These are phyloP conservation scores for Carterocephalus palaemon DNA, from an alignment of 2,888 invertebrate species.

Conservation along the genomic window DNA sequence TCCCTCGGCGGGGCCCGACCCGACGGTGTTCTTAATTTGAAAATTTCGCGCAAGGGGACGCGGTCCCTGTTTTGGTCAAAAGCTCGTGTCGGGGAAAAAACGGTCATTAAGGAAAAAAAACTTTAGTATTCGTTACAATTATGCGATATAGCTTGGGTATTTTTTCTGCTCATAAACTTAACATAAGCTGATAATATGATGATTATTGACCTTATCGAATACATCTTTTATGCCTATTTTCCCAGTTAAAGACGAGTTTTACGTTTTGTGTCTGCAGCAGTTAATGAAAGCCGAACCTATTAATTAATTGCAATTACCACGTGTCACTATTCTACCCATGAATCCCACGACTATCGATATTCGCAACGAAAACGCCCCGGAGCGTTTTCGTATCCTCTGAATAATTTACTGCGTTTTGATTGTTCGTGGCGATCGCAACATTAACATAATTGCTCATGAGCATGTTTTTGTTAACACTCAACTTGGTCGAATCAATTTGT, in stretches of 20 bases:
- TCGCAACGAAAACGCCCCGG: constrained; percentile 37
- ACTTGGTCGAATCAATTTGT: constrained; percentile 45
- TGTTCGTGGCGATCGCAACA: constrained; percentile 57
- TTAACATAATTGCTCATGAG: constrained; percentile 72
- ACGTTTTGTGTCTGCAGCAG: no score
- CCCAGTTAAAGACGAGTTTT: no score
- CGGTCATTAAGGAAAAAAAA: no score
- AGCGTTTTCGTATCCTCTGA: constrained; percentile 51
- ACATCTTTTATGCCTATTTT: no score
- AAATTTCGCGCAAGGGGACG: constrained; percentile 37
- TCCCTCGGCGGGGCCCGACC: constrained; percentile 40
- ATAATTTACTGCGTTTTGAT: constrained; percentile 73
- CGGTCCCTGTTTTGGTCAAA: constrained; percentile 23
- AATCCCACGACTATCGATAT: constrained; percentile 33
- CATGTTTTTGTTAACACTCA: constrained; percentile 66
- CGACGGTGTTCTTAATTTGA: constrained; percentile 43
- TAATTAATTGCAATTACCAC: no score
- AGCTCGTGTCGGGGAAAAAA: constrained; percentile 4
- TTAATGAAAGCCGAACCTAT: no score
- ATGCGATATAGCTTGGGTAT: no score
- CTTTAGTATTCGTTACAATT: no score
- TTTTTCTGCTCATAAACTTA: no score
- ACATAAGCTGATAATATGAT: no score
- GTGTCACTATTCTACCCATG: no score
- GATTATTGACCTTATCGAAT: no score